These are phyloP conservation scores for Sebastes minor DNA, from an alignment of 2,797 vertebrate genomes.

Conservation along the genomic window DNA sequence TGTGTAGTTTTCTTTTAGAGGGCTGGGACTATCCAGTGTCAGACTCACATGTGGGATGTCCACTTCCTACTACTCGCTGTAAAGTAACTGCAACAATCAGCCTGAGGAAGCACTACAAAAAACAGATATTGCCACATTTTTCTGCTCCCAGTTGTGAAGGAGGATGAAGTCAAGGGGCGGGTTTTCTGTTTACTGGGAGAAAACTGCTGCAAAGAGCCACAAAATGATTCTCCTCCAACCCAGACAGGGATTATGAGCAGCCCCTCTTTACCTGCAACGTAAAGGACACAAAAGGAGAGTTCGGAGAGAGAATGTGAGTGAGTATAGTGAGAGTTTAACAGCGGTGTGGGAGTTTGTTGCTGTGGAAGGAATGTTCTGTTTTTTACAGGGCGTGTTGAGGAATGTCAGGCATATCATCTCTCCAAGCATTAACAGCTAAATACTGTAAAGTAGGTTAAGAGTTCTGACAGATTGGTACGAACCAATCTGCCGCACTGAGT, in stretches of 20 bases:
- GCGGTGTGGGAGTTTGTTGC: background rate
- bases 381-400: conserved; percentile 2
- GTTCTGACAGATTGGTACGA: background rate
- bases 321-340: background rate
- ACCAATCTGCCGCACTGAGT: background rate
- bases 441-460: background rate
- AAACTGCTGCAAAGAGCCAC: background rate
- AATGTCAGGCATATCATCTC: background rate
- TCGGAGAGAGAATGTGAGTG: conserved; percentile 56
- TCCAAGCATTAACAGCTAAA: background rate
- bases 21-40: conserved; percentile 19
- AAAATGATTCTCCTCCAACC: background rate
- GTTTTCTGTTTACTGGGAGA: background rate
- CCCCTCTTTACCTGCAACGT: background rate
- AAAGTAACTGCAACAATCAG: background rate
- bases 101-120: conserved; percentile 5
- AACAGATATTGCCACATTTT: conserved; percentile 1
- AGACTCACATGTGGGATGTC: background rate
- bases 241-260: background rate
- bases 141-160: background rate
- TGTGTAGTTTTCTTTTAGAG: background rate
- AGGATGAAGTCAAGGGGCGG: background rate
- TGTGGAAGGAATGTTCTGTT: conserved; percentile 21
- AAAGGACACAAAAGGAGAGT: background rate
- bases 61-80: conserved; percentile 24